phyloP scores from a whole-genome alignment of 2,113 vertebrate genomes.

The Oncorhynchus masou region DNA sequence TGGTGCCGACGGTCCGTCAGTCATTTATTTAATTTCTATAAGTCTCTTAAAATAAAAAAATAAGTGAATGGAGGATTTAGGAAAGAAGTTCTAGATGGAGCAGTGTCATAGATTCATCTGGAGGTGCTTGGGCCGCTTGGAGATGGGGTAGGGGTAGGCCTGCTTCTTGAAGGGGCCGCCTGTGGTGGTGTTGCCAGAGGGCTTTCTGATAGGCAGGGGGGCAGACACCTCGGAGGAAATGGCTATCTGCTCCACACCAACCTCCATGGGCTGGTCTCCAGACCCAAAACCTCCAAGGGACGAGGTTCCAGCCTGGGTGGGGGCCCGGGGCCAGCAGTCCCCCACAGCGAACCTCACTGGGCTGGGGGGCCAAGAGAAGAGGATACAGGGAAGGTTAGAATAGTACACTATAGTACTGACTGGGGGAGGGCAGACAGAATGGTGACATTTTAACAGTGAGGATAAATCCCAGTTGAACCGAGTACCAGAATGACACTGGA shows the following conservation, averaged over 20 bases:
- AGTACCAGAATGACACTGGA: not conserved
- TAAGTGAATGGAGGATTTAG: conserved; percentile 2
- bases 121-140: conserved; percentile 93
- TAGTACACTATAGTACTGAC: not conserved
- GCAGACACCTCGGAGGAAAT: conserved; percentile 89
- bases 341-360: conserved; percentile 91
- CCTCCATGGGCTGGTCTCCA: conserved; percentile 86
- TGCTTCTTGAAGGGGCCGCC: conserved; percentile 90
- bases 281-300: conserved; percentile 44
- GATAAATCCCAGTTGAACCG: too few relatives aligned
- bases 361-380: conserved; percentile 64
- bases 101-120: conserved; percentile 96
- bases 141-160: conserved; percentile 87
- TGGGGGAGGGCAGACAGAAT: not conserved
- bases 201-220: conserved; percentile 91
- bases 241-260: conserved; percentile 90
- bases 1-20: conserved; percentile 25
- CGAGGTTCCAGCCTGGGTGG: conserved; percentile 48
- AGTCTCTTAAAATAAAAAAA: conserved; percentile 29
- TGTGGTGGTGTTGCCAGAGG: conserved; percentile 69
- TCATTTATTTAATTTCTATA: conserved; percentile 44
- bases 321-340: conserved; percentile 87
- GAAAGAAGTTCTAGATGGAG: conserved; percentile 35
- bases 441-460: not conserved
- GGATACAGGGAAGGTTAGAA: not conserved